These are phyloP conservation scores for Druon quercuslanigerum DNA, from an alignment of 1,140 invertebrate species.

Conservation along the genomic window DNA sequence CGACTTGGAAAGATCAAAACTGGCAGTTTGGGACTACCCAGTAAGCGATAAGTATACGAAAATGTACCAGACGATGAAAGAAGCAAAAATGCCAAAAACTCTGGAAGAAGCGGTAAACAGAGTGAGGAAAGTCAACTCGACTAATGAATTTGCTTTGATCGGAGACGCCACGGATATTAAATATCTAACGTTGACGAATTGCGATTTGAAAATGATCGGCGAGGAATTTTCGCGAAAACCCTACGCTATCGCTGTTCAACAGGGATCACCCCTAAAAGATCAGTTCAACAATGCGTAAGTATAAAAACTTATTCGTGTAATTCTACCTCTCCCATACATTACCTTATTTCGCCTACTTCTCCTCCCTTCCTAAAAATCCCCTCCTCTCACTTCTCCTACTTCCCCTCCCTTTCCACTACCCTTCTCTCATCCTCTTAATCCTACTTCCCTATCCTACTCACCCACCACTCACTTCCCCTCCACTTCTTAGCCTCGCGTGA, in stretches of 20 bases:
- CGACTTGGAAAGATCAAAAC: constrained; percentile 91
- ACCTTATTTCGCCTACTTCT: too few relatives aligned
- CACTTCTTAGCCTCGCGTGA: too few relatives aligned
- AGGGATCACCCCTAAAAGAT: constrained; percentile 94
- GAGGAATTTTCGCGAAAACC: constrained; percentile 98
- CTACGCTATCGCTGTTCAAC: constrained; percentile 96
- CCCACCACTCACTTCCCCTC: too few relatives aligned
- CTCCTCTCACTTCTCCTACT: too few relatives aligned
- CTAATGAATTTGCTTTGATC: constrained; percentile 94
- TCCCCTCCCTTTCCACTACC: too few relatives aligned
- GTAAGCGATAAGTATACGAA: constrained; percentile 99
- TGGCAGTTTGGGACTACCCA: constrained; percentile 99
- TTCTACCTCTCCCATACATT: too few relatives aligned
- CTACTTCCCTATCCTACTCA: too few relatives aligned
- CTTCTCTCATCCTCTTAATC: too few relatives aligned
- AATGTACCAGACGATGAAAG: constrained; percentile 98
- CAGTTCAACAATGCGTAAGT: constrained; percentile 93
- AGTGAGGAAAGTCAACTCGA: constrained; percentile 82
- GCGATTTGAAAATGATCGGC: constrained; percentile 92
- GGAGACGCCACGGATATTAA: constrained; percentile 95
- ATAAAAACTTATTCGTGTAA: background rate
- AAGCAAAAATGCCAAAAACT: constrained; percentile 86
- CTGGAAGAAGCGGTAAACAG: constrained; percentile 87
- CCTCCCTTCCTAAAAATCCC: too few relatives aligned
- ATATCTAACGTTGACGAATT: constrained; percentile 90